phyloP scores from a whole-genome alignment of 2,113 vertebrate genomes.

The Dicaeum eximium region DNA sequence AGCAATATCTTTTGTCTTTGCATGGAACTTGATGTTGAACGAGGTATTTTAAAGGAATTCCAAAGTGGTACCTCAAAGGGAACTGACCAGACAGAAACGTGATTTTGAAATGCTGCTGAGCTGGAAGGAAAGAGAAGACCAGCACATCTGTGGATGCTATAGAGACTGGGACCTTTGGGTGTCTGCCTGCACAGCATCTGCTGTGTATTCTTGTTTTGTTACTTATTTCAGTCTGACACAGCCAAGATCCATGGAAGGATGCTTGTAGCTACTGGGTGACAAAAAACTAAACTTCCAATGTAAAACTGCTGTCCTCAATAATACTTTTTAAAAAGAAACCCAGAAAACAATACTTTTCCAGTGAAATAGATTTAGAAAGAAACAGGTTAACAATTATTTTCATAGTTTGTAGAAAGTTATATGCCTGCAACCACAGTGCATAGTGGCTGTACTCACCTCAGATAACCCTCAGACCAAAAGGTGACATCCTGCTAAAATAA shows the following conservation, averaged over 20 bases:
- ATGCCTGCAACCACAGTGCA: neutral
- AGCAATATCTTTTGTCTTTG: neutral
- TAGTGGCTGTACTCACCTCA: neutral
- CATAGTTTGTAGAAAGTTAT: neutral
- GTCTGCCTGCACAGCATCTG: neutral
- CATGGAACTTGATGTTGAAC: neutral
- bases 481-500: neutral
- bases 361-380: neutral
- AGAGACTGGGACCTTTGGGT: neutral
- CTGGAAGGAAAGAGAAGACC: slow-evolving; percentile 9
- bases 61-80: neutral
- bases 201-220: neutral
- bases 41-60: slow-evolving; percentile 21
- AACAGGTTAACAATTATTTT: neutral
- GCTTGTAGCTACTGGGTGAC: neutral
- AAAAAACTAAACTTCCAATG: neutral
- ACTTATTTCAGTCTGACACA: neutral
- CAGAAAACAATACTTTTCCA: neutral
- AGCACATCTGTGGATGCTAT: neutral
- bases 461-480: neutral
- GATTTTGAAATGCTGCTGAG: slow-evolving; percentile 32
- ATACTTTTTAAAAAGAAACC: neutral
- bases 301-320: neutral
- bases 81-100: slow-evolving; percentile 11
- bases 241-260: neutral